These are phyloP conservation scores for Lepidothrix coronata DNA, from an alignment of 2,113 vertebrate species.

Conservation along the genomic window DNA sequence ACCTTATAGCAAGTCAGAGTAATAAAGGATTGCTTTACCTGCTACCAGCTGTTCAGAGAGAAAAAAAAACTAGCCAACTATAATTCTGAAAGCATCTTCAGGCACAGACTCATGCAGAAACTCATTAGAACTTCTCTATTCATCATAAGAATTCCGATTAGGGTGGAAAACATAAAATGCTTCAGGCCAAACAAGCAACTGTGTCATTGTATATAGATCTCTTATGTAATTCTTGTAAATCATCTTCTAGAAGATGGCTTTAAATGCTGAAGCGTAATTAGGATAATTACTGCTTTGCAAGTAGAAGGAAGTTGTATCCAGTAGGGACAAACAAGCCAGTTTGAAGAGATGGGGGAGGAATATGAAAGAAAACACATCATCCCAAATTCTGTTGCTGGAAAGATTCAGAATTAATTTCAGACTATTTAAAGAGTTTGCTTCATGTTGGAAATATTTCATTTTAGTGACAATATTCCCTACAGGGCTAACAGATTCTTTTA, in stretches of 20 bases:
- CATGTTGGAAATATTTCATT: conserved; percentile 47
- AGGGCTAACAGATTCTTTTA: conserved; percentile 15
- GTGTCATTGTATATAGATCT: conserved; percentile 58
- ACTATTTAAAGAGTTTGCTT: conserved; percentile 37
- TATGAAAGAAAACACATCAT: conserved; percentile 37
- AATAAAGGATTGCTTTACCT: neutral
- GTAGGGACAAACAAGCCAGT: conserved; percentile 50
- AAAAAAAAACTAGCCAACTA: neutral
- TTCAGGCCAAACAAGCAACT: conserved; percentile 67
- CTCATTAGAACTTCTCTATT: conserved; percentile 54
- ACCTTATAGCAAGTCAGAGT: neutral
- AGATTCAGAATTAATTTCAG: conserved; percentile 55
- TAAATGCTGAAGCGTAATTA: conserved; percentile 70
- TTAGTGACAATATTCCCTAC: conserved; percentile 12
- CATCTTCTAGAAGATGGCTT: conserved; percentile 67
- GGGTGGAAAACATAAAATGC: conserved; percentile 63
- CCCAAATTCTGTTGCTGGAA: conserved; percentile 3
- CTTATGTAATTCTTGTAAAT: conserved; percentile 70
- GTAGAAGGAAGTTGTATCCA: conserved; percentile 65
- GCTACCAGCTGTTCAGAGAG: neutral
- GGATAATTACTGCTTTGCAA: conserved; percentile 75
- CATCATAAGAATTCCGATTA: conserved; percentile 64
- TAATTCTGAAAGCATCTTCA: conserved; percentile 36
- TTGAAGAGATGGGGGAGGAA: conserved; percentile 36
- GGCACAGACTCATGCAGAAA: conserved; percentile 29